These are phyloP conservation scores for Romanogobio albipinnatus DNA, from an alignment of 2,113 vertebrate genomes.

Conservation along the genomic window DNA sequence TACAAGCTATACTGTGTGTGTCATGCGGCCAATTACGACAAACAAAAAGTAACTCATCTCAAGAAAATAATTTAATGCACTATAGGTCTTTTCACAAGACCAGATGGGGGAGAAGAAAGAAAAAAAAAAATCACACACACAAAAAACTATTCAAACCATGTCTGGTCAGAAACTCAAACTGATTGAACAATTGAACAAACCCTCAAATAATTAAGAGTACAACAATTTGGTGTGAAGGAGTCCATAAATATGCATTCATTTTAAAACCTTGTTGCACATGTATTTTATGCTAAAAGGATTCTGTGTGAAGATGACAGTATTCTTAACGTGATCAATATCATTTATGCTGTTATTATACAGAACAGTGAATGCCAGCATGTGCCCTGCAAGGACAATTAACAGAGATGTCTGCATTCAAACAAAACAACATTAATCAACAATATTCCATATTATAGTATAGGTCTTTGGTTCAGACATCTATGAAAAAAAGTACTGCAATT, in stretches of 20 bases:
- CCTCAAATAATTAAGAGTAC: background rate
- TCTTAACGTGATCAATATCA: background rate
- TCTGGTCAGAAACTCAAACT: background rate
- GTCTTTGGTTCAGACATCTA: slow-evolving; percentile 24
- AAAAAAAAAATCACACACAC: background rate
- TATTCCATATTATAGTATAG: background rate
- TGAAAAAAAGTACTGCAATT: background rate
- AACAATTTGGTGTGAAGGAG: background rate
- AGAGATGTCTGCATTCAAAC: slow-evolving; percentile 13
- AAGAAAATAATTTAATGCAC: background rate
- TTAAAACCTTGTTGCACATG: background rate
- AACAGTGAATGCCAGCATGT: background rate
- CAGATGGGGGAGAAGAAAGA: background rate
- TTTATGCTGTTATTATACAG: background rate
- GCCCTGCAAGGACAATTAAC: slow-evolving; percentile 20
- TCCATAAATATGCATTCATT: background rate
- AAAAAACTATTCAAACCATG: background rate
- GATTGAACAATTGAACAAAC: background rate
- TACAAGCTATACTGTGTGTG: background rate
- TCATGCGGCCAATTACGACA: background rate
- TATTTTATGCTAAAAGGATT: background rate
- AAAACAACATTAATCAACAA: slow-evolving; percentile 2
- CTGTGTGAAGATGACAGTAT: background rate
- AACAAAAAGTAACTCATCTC: background rate
- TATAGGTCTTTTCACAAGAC: background rate